These are phyloP conservation scores for Podarcis cretensis DNA, from an alignment of 2,113 vertebrate genomes.

Conservation along the genomic window DNA sequence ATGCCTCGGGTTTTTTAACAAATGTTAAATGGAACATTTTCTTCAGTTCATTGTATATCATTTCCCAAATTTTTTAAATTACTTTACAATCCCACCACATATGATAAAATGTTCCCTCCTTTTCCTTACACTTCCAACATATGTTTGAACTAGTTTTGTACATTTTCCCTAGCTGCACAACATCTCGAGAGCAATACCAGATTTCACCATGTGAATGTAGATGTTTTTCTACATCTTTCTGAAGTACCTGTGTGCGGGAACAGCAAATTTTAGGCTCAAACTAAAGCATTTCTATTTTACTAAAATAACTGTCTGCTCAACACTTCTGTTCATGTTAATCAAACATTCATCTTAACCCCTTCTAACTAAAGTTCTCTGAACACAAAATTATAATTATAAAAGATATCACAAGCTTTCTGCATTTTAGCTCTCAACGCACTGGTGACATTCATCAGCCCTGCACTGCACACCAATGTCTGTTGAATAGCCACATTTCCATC, in stretches of 20 bases:
- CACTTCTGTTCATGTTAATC: conserved; percentile 42
- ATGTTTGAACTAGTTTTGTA: too few relatives aligned
- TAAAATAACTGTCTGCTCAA: conserved; percentile 17
- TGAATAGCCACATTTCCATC: background rate
- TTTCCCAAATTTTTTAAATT: too few relatives aligned
- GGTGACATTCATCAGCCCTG: background rate
- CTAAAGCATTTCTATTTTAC: background rate
- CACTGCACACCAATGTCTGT: background rate
- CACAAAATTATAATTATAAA: conserved; percentile 10
- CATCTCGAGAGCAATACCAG: too few relatives aligned
- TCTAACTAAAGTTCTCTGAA: conserved; percentile 30
- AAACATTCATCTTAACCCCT: conserved; percentile 39
- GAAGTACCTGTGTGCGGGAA: background rate
- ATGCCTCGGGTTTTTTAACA: too few relatives aligned
- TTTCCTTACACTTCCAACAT: too few relatives aligned
- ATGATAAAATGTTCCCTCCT: too few relatives aligned
- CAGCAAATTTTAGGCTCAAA: background rate
- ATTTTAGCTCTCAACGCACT: background rate
- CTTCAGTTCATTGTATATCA: too few relatives aligned
- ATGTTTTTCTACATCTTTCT: background rate
- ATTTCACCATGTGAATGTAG: background rate
- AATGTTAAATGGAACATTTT: too few relatives aligned
- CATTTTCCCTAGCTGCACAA: too few relatives aligned
- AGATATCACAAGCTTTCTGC: background rate
- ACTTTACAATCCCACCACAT: too few relatives aligned